Evolutionary conservation across 1,140 invertebrate genomes (phyloP).

Genomic region (Hyles vespertilio): DNA sequence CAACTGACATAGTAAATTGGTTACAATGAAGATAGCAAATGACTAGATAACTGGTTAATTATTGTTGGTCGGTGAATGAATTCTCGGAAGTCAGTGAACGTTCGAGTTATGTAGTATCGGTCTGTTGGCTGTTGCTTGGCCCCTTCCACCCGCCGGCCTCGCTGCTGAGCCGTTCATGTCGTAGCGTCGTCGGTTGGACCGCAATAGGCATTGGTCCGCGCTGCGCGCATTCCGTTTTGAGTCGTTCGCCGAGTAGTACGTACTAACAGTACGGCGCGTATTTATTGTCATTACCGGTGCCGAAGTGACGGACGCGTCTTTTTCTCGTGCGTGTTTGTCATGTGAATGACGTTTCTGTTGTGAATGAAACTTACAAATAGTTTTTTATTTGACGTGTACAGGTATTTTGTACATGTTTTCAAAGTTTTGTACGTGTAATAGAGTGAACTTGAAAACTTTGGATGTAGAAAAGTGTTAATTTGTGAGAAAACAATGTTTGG

Average conservation of each 20-base stretch:
- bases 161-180: not conserved
- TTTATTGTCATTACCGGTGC: conserved; percentile 6
- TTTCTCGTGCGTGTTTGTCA: conserved; percentile 3
- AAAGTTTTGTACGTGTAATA: not conserved
- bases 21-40: conserved; percentile 45
- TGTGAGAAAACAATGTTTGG: not conserved
- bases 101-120: conserved; percentile 42
- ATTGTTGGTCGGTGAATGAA: conserved; percentile 54
- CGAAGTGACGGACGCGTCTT: conserved; percentile 2
- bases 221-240: conserved; percentile 1
- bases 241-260: conserved; percentile 7
- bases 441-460: not conserved
- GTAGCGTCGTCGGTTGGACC: conserved; percentile 1
- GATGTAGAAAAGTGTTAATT: too few relatives aligned
- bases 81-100: conserved; percentile 60
- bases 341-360: conserved; percentile 2
- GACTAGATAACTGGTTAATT: conserved; percentile 53
- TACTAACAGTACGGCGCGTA: not conserved
- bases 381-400: not conserved
- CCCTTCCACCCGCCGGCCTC: not conserved
- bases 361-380: conserved; percentile 3
- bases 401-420: conserved; percentile 1
- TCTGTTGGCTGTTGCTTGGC: conserved; percentile 20
- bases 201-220: conserved; percentile 1
- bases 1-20: conserved; percentile 22